Conservation (phyloP, 2,888 invertebrate species). For the Athalia cordata region DNA sequence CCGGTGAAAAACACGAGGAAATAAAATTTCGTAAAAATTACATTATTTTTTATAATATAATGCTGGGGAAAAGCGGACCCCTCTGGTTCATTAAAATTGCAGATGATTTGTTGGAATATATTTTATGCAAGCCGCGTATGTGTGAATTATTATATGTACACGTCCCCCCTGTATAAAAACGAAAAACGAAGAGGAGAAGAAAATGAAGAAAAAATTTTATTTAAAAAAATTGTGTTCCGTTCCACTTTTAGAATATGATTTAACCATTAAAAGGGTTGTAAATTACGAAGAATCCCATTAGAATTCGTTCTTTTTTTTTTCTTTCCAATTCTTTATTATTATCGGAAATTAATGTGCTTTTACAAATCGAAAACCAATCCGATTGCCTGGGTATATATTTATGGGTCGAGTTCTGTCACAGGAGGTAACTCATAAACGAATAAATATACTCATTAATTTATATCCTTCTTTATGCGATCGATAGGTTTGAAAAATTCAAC, state of each 20-base stretch:
- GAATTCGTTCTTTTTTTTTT: background rate
- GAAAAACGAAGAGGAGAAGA: too few species aligned
- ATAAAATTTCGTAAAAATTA: background rate
- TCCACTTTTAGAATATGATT: constrained; percentile 7
- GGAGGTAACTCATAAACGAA: background rate
- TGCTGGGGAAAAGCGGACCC: background rate
- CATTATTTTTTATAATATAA: background rate
- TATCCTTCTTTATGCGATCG: too few species aligned
- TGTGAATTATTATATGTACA: constrained; percentile 8
- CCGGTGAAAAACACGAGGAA: too few species aligned
- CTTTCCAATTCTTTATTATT: too few species aligned
- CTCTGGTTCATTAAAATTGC: background rate
- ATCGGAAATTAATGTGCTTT: background rate
- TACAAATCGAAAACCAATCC: constrained; percentile 21
- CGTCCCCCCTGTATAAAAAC: background rate
- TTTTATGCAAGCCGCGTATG: background rate
- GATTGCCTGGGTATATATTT: background rate
- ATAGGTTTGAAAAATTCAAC: too few species aligned
- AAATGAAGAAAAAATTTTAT: too few species aligned
- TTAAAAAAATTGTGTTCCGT: constrained; percentile 8
- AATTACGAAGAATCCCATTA: constrained; percentile 21
- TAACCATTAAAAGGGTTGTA: constrained; percentile 31
- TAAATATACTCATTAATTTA: too few species aligned
- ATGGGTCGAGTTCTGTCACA: background rate
- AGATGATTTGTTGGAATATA: constrained; percentile 25